Percentiles rank a stretch among this genome's conserved stretches.
Evolutionary conservation across 1,140 invertebrate genomes (phyloP).

Genomic region (Augochlora pura): DNA sequence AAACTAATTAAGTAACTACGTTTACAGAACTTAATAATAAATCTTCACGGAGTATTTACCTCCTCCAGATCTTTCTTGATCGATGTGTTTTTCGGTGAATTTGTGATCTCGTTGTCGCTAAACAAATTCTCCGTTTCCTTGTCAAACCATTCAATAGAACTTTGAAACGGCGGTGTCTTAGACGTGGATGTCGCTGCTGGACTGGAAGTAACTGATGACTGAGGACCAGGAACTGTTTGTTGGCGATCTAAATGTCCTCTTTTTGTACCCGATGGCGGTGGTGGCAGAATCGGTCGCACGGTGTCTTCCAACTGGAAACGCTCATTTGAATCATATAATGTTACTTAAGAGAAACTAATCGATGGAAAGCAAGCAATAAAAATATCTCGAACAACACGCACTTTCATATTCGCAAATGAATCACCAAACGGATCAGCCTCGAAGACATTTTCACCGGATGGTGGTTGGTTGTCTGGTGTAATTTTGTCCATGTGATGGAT

Average conservation of each 20-base stretch:
- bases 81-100: constrained; percentile 56
- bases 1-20: background rate
- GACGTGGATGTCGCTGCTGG: constrained; percentile 75
- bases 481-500: constrained; percentile 93
- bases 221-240: constrained; percentile 71
- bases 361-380: background rate
- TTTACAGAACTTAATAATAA: background rate
- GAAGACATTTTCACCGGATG: constrained; percentile 81
- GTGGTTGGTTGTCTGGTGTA: constrained; percentile 86
- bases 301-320: constrained; percentile 71
- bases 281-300: constrained; percentile 81
- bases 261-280: constrained; percentile 83
- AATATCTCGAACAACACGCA: constrained; percentile 59
- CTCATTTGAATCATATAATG: background rate
- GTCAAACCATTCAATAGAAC: constrained; percentile 79
- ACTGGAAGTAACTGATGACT: constrained; percentile 73
- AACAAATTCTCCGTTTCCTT: constrained; percentile 80
- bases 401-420: constrained; percentile 87
- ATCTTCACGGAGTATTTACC: constrained; percentile 48
- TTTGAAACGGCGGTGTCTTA: constrained; percentile 77
- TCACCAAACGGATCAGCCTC: constrained; percentile 88
- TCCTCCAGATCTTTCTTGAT: constrained; percentile 70
- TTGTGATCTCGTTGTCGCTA: constrained; percentile 75
- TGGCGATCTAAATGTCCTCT: constrained; percentile 74
- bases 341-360: background rate